Percentiles rank a stretch among this genome's conserved stretches.
Conservation (phyloP, 2,888 invertebrate genomes). For the Aporophyla nigra region DNA sequence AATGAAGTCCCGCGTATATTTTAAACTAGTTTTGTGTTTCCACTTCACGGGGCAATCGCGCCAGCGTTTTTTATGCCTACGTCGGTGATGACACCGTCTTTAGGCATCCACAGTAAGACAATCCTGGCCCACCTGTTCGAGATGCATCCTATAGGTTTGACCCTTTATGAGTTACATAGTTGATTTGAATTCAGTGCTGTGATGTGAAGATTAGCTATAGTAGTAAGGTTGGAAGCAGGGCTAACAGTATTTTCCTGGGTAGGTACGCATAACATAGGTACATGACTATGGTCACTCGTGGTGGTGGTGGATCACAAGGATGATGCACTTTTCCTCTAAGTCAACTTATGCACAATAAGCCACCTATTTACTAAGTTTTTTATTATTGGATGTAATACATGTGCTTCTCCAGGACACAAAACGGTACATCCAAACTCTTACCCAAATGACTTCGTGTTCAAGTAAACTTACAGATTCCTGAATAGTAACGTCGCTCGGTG, state of each 20-base stretch:
- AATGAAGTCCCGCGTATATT: too few species aligned
- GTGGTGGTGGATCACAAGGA: neutral
- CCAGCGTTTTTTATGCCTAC: too few species aligned
- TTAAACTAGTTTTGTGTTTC: too few species aligned
- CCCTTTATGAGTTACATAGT: neutral
- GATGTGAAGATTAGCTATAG: neutral
- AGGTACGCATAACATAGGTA: too few species aligned
- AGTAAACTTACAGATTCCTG: neutral
- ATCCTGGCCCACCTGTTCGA: neutral
- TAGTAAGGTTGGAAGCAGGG: neutral
- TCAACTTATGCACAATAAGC: neutral
- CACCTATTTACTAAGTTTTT: neutral
- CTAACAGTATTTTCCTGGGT: neutral
- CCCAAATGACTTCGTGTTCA: neutral
- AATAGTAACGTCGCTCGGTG: neutral
- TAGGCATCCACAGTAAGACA: neutral
- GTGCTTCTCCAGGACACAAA: neutral
- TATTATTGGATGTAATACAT: neutral
- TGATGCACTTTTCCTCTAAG: neutral
- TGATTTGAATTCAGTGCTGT: neutral
- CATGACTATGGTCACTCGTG: neutral
- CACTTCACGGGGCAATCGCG: neutral
- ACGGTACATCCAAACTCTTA: neutral
- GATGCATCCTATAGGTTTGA: neutral
- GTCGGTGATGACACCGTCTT: too few species aligned